phyloP scores from a whole-genome alignment of 1,140 invertebrate species.

The Octopus sinensis region DNA sequence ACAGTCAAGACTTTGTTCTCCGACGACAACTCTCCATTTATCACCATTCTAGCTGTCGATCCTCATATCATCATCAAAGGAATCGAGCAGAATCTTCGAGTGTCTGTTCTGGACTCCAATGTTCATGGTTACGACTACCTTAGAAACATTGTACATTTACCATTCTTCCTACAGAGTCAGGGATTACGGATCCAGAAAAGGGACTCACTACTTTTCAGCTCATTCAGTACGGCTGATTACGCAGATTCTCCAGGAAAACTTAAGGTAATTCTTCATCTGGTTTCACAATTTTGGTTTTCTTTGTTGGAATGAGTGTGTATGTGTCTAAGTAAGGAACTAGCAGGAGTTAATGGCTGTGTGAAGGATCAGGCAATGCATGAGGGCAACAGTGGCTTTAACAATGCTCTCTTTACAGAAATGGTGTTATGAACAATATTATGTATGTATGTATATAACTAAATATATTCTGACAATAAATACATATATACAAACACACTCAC shows the following conservation, averaged over 20 bases:
- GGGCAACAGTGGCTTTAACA: too few relatives aligned
- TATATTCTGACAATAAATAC: too few relatives aligned
- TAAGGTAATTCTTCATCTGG: not conserved
- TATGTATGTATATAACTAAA: too few relatives aligned
- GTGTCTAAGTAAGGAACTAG: too few relatives aligned
- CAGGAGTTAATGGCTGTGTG: too few relatives aligned
- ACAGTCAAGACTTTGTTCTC: slow-evolving; percentile 92
- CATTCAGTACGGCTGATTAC: not conserved
- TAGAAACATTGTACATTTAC: slow-evolving; percentile 93
- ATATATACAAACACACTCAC: too few relatives aligned
- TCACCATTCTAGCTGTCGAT: slow-evolving; percentile 90
- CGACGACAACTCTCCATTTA: slow-evolving; percentile 85
- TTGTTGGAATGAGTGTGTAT: too few relatives aligned
- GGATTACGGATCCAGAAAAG: slow-evolving; percentile 64
- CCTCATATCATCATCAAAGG: slow-evolving; percentile 96
- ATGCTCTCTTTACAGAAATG: too few relatives aligned
- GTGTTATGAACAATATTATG: too few relatives aligned
- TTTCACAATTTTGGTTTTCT: not conserved
- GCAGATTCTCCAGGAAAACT: slow-evolving; percentile 22
- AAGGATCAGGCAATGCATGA: too few relatives aligned
- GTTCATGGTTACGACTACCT: slow-evolving; percentile 92
- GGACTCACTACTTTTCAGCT: slow-evolving; percentile 29
- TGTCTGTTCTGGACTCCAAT: slow-evolving; percentile 60
- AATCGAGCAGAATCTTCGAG: slow-evolving; percentile 84
- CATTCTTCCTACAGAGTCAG: slow-evolving; percentile 96